Percentiles rank a stretch among this genome's conserved stretches.
phyloP scores from a whole-genome alignment of 2,113 vertebrate genomes.

The Mustela lutreola region DNA sequence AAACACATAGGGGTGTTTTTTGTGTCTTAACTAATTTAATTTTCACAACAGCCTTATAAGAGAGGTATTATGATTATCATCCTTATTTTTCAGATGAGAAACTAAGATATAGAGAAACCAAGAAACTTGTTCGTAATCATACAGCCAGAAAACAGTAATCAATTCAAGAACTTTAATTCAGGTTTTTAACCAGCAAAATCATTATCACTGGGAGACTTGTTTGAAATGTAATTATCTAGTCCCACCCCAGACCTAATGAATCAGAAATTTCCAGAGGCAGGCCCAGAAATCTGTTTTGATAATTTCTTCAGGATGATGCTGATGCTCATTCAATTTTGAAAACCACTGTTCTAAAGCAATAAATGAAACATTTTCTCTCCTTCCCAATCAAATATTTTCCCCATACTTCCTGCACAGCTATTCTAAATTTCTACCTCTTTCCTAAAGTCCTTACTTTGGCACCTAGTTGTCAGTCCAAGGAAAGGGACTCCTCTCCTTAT shows the following conservation, averaged over 20 bases:
- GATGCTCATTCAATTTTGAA: background rate
- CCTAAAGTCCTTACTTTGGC: background rate
- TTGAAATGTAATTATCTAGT: slow-evolving; percentile 20
- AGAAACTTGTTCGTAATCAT: background rate
- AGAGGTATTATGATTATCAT: background rate
- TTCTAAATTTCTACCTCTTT: background rate
- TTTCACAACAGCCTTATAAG: background rate
- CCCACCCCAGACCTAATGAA: background rate
- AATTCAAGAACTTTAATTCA: background rate
- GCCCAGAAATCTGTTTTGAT: background rate
- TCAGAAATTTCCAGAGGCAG: background rate
- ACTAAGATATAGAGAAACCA: background rate
- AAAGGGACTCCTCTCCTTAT: background rate
- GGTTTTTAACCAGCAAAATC: background rate
- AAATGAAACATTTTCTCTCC: background rate
- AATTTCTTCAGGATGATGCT: background rate
- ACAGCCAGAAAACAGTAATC: background rate
- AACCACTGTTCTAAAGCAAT: background rate
- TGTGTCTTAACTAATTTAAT: background rate
- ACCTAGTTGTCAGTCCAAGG: background rate
- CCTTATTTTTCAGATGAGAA: background rate
- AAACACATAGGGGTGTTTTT: background rate
- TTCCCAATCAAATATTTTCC: background rate
- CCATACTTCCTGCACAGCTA: background rate
- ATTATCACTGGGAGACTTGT: background rate